Evolutionary conservation across 2,888 invertebrate genomes (phyloP).

Genomic region (Ceraclea dissimilis): DNA sequence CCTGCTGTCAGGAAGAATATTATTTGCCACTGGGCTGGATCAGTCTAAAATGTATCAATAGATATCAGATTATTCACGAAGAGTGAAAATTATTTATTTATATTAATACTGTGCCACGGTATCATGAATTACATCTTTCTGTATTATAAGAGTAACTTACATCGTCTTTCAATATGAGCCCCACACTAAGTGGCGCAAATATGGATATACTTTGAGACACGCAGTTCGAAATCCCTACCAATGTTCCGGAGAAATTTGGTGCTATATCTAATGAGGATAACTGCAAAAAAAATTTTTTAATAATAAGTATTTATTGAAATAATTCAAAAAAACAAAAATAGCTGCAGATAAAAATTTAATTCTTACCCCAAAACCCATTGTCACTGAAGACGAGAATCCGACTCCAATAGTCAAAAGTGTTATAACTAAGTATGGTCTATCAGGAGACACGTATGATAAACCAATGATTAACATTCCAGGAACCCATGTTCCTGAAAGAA

Average conservation of each 20-base stretch:
- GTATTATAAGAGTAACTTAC: too few relatives aligned
- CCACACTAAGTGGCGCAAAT: conserved; percentile 63
- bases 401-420: conserved; percentile 56
- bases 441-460: conserved; percentile 40
- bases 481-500: conserved; percentile 48
- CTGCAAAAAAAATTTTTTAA: conserved; percentile 35
- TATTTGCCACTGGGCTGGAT: conserved; percentile 42
- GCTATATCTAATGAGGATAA: conserved; percentile 76
- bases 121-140: too few relatives aligned
- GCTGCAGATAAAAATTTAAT: neutral
- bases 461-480: conserved; percentile 55
- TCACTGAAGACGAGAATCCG: conserved; percentile 57
- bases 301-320: neutral
- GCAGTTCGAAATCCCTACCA: conserved; percentile 78
- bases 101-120: too few relatives aligned
- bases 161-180: conserved; percentile 56
- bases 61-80: neutral
- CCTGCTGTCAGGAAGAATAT: conserved; percentile 48
- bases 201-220: conserved; percentile 63
- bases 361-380: conserved; percentile 55
- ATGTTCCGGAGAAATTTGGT: conserved; percentile 71
- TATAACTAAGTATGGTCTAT: conserved; percentile 41
- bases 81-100: neutral
- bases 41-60: conserved; percentile 31
- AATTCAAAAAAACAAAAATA: conserved; percentile 33